Evolutionary conservation across 2,113 vertebrate species (phyloP).

Genomic region (Gopherus evgoodei): DNA sequence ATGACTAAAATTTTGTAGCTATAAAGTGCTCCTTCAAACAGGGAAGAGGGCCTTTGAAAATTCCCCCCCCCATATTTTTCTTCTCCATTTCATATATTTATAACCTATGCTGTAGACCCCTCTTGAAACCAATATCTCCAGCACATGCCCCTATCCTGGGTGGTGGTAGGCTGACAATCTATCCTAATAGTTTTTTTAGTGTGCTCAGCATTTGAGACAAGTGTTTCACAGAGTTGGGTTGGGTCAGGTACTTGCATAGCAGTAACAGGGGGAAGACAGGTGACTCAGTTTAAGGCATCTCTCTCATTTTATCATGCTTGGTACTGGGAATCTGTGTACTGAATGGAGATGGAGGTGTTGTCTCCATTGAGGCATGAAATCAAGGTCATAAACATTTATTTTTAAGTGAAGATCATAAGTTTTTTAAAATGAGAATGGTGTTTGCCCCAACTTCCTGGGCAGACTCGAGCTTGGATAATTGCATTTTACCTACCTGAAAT

Average conservation of each 20-base stretch:
- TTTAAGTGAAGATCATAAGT: not conserved
- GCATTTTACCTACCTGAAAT: not conserved
- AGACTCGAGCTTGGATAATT: not conserved
- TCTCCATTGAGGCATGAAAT: conserved; percentile 30
- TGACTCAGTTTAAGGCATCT: conserved; percentile 31
- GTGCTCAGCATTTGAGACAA: not conserved
- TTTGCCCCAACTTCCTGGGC: not conserved
- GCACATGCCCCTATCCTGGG: not conserved
- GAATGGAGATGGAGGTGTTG: not conserved
- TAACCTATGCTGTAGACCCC: not conserved
- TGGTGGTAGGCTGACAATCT: not conserved
- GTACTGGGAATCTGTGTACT: not conserved
- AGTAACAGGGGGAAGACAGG: not conserved
- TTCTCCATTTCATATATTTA: not conserved
- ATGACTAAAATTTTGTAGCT: not conserved
- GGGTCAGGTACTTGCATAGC: not conserved
- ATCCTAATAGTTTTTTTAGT: not conserved
- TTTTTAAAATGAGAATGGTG: not conserved
- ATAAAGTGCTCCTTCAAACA: not conserved
- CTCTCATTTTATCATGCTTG: conserved; percentile 44
- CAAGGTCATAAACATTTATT: not conserved
- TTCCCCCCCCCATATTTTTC: not conserved
- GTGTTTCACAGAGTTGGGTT: not conserved
- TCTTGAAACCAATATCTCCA: not conserved
- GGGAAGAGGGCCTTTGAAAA: not conserved